Conservation (phyloP, 30 jellyfish, hydroid and myxozoan species). For the Hydractinia symbiolongicarpus region DNA sequence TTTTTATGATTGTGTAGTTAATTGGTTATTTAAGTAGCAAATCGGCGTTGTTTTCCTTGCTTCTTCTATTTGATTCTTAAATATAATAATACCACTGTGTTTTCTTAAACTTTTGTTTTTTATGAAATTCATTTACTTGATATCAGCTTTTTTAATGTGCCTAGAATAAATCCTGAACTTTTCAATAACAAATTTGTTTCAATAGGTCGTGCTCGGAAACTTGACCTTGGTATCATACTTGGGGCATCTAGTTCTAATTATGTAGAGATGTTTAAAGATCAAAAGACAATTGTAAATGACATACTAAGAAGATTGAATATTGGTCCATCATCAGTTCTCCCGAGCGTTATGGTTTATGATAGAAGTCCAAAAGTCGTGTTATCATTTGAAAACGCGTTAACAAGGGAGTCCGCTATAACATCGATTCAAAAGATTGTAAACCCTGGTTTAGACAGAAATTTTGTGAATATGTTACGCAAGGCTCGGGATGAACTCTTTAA, state of each 20-base stretch:
- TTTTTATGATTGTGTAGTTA: too few species aligned
- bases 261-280: conserved; percentile 21
- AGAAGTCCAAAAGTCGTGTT: conserved; percentile 27
- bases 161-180: too few species aligned
- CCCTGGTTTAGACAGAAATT: conserved; percentile 6
- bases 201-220: background rate
- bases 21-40: too few species aligned
- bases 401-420: background rate
- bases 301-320: conserved; percentile 24
- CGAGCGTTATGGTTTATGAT: conserved; percentile 41
- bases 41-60: too few species aligned
- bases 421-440: background rate
- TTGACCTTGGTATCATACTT: conserved; percentile 56
- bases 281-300: conserved; percentile 41
- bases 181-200: too few species aligned
- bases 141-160: too few species aligned
- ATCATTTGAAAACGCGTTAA: conserved; percentile 31
- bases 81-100: too few species aligned
- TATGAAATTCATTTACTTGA: too few species aligned
- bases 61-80: too few species aligned
- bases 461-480: conserved; percentile 38
- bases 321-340: conserved; percentile 29
- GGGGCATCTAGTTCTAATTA: conserved; percentile 34
- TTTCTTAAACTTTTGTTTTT: too few species aligned
- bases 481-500: conserved; percentile 54